Evolutionary conservation across 2,113 vertebrate species (phyloP).

Genomic region (Pygoscelis antarcticus): DNA sequence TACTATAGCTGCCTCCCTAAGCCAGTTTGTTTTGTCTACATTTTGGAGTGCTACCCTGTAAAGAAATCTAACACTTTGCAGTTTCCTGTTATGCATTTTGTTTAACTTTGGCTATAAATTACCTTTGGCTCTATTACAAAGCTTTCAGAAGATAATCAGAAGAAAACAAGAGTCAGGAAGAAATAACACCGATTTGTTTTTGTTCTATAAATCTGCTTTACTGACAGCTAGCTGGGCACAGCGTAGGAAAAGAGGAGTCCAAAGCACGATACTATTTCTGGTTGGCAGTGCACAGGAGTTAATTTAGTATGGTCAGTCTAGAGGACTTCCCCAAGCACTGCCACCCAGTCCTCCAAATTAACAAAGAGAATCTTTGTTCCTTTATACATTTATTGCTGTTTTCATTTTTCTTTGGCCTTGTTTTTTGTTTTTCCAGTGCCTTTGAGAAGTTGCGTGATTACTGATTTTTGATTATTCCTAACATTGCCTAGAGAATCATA

Average conservation of each 20-base stretch:
- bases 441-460: neutral
- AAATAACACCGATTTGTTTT: conserved; percentile 39
- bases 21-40: conserved; percentile 54
- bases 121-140: conserved; percentile 42
- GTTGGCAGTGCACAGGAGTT: neutral
- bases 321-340: neutral
- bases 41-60: conserved; percentile 13
- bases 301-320: neutral
- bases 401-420: neutral
- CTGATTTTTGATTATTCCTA: neutral
- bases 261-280: neutral
- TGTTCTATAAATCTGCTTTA: conserved; percentile 38
- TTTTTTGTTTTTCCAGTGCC: neutral
- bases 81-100: conserved; percentile 43
- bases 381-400: neutral
- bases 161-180: conserved; percentile 31
- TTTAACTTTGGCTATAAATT: conserved; percentile 56
- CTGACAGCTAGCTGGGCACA: neutral
- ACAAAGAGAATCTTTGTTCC: neutral
- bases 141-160: conserved; percentile 52
- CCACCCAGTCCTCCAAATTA: neutral
- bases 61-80: conserved; percentile 59
- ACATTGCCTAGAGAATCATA: neutral
- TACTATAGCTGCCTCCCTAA: conserved; percentile 23
- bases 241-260: neutral